These are phyloP conservation scores for Heteromurus nitidus DNA, from an alignment of 2,888 invertebrate species.

Conservation along the genomic window DNA sequence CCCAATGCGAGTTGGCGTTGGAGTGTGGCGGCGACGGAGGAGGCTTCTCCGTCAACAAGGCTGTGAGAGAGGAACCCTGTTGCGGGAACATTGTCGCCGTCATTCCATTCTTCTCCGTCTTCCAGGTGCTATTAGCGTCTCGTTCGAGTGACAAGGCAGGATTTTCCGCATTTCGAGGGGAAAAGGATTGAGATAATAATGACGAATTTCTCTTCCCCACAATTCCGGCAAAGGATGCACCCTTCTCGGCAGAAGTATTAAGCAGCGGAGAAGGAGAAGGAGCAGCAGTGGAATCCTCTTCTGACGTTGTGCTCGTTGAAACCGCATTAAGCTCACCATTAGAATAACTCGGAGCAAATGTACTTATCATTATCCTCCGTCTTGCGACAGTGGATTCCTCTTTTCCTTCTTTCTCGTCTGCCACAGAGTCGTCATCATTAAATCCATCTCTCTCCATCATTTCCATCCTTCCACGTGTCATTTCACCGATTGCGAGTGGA, in stretches of 20 bases:
- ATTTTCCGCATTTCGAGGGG: not conserved
- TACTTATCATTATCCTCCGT: not conserved
- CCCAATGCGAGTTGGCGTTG: constrained; percentile 48
- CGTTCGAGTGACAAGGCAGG: constrained; percentile 16
- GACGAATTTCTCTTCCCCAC: constrained; percentile 47
- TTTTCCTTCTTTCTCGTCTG: not conserved
- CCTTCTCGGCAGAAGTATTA: constrained; percentile 23
- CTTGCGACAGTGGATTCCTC: not conserved
- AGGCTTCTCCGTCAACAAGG: no score
- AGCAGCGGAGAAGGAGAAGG: not conserved
- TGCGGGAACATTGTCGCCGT: no score
- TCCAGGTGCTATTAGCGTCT: no score
- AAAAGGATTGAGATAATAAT: constrained; percentile 28
- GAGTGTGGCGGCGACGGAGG: not conserved
- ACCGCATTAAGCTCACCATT: not conserved
- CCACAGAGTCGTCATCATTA: constrained; percentile 25
- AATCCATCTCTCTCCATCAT: constrained; percentile 26
- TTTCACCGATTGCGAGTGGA: constrained; percentile 28
- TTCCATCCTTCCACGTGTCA: not conserved
- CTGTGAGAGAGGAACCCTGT: no score
- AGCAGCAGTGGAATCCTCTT: not conserved
- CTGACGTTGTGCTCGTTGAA: not conserved
- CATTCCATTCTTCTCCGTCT: not conserved
- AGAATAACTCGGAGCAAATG: not conserved
- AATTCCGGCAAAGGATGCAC: no score